Percentiles rank a stretch among this genome's conserved stretches.
Evolutionary conservation across 2,113 vertebrate species (phyloP).

Genomic region (Axis porcinus): DNA sequence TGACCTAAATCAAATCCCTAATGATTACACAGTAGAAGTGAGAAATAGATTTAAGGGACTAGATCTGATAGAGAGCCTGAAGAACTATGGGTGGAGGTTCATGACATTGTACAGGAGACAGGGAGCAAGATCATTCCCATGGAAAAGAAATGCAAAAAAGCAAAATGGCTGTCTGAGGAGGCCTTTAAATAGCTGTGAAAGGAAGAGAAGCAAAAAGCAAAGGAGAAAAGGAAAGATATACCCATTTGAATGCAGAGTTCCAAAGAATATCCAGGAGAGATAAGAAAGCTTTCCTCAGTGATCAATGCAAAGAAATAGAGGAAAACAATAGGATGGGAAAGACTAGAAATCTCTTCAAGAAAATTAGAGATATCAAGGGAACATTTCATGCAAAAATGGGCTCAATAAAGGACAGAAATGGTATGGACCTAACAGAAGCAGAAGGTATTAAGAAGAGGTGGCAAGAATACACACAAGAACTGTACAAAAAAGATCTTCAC

Average conservation of each 20-base stretch:
- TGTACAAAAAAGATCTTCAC: neutral
- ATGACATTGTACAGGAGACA: neutral
- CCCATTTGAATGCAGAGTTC: neutral
- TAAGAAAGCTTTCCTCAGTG: neutral
- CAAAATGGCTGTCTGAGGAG: neutral
- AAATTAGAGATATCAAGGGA: neutral
- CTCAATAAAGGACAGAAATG: too few species aligned
- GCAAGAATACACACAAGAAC: too few species aligned
- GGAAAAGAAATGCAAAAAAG: neutral
- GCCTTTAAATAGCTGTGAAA: neutral
- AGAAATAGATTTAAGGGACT: neutral
- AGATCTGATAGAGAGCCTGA: neutral
- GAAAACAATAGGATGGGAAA: neutral
- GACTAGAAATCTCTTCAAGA: neutral
- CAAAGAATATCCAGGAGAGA: neutral
- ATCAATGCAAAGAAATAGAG: neutral
- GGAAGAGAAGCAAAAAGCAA: neutral
- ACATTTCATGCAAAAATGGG: neutral
- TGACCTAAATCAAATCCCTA: neutral
- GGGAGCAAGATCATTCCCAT: neutral
- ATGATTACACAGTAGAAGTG: neutral
- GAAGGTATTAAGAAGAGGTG: too few species aligned
- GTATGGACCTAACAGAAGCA: too few species aligned
- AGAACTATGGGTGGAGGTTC: neutral
- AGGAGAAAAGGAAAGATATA: neutral